phyloP scores from a whole-genome alignment of 2,888 invertebrate genomes.

The Spialia ferax region DNA sequence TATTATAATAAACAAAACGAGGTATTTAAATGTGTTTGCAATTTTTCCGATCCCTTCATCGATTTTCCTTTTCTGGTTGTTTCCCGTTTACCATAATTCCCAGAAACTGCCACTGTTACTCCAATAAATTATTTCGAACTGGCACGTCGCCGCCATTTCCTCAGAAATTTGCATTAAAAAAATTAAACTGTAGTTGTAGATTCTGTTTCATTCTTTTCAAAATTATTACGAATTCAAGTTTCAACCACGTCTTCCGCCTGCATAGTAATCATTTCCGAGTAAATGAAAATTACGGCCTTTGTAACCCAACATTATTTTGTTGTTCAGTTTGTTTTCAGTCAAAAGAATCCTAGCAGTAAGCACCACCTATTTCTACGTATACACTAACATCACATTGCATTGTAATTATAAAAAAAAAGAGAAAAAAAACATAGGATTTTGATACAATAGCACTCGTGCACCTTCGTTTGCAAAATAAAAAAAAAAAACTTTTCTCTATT shows the following conservation, averaged over 20 bases:
- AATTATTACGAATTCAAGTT: constrained; percentile 29
- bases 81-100: constrained; percentile 20
- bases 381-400: not conserved
- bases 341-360: not conserved
- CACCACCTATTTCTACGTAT: not conserved
- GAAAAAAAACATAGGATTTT: constrained; percentile 8
- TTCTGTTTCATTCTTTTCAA: constrained; percentile 25
- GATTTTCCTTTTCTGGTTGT: not conserved
- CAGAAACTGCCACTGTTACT: constrained; percentile 13
- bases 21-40: no score
- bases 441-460: not conserved
- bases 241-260: constrained; percentile 19
- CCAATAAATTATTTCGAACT: constrained; percentile 28
- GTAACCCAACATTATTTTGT: not conserved
- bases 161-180: constrained; percentile 34
- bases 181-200: constrained; percentile 18
- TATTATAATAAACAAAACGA: no score
- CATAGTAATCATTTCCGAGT: constrained; percentile 32
- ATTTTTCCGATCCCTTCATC: not conserved
- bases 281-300: constrained; percentile 18
- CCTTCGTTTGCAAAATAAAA: constrained; percentile 1
- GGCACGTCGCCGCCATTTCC: not conserved
- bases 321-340: constrained; percentile 8
- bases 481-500: no score
- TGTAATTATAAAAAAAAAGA: no score